A percentile compares a stretch with the other conserved stretches of the same genome.
phyloP scores from a whole-genome alignment of 1,140 invertebrate species.

The Oryzaephilus surinamensis region DNA sequence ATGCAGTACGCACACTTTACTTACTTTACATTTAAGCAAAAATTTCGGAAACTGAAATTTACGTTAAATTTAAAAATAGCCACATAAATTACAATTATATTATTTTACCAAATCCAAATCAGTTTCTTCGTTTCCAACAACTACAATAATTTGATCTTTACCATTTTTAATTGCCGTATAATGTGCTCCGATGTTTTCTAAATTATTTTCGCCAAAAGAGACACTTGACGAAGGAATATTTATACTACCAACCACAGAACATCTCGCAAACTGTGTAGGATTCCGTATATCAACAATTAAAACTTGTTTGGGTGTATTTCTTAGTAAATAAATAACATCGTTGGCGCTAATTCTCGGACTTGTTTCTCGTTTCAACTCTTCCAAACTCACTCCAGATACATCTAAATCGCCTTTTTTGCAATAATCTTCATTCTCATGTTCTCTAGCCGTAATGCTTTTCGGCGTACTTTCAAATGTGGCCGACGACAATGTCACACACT shows the following conservation, averaged over 20 bases:
- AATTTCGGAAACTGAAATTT: conserved; percentile 59
- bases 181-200: conserved; percentile 52
- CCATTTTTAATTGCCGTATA: conserved; percentile 45
- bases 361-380: conserved; percentile 58
- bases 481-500: conserved; percentile 81
- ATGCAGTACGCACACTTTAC: conserved; percentile 59
- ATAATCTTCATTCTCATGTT: conserved; percentile 44
- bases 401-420: conserved; percentile 38
- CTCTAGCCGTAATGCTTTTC: conserved; percentile 74
- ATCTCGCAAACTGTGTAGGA: conserved; percentile 61
- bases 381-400: conserved; percentile 54
- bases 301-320: conserved; percentile 53
- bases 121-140: conserved; percentile 67
- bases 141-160: conserved; percentile 59
- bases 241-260: conserved; percentile 65
- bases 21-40: conserved; percentile 52
- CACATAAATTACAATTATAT: conserved; percentile 1
- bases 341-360: conserved; percentile 74
- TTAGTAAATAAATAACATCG: conserved; percentile 66
- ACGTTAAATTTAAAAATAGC: conserved; percentile 10
- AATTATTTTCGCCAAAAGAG: conserved; percentile 50
- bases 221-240: conserved; percentile 78
- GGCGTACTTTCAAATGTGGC: conserved; percentile 79
- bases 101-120: conserved; percentile 57
- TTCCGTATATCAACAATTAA: conserved; percentile 68